Evolutionary conservation across 2,113 vertebrate species (phyloP), one percentile per base, ranked within the genome.

Genomic region (Leptobrachium ailaonicum): DNA sequence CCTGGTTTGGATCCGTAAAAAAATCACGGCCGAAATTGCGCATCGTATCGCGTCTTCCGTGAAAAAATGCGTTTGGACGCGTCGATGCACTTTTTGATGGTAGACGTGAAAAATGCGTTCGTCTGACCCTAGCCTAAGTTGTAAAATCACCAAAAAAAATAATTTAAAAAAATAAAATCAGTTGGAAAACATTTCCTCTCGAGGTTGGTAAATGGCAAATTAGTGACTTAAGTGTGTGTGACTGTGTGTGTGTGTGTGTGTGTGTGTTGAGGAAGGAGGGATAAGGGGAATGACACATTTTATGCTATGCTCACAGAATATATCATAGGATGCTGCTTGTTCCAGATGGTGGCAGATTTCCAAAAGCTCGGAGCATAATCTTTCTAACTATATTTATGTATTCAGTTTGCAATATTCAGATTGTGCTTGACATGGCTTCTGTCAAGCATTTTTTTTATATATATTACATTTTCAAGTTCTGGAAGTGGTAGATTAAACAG

Each of bases 401-500:
- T 79, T 71, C 68, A 66, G 71, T 72, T 67, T 58, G 71, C 41
- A 44, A 58, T 44, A 67, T 54, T 68, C 78, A 73, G 56, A 73
- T 80, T 80, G 63, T 68, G 63, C 53, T 50, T 68, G 63, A 74
- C 71, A 41, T 20, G 50, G 78, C 64, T 74, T 80, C 63, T 74
- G 71, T 74, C 50, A 41, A 53, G 78, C 47, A 47, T 60, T 74
- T 80, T 80, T 73, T 80, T 73, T 32, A 32, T 32, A 32, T 60
- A 74, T 74, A 68, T 68, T 74, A 74, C 53, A 80, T 58, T 67
- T 73, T 73, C 77, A 43, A 45, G 44, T 73, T 79, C 70, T 53
- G 70, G 77, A 74, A 68, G 64, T 80, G 63, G 41, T 40, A 60
- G 71, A 80, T 74, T 80, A 80, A 74, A 74, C 71, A 40, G 20